Evolutionary conservation across 1,140 invertebrate genomes (phyloP), one percentile per base, ranked within the genome.

Genomic region (Rhyzopertha dominica): DNA sequence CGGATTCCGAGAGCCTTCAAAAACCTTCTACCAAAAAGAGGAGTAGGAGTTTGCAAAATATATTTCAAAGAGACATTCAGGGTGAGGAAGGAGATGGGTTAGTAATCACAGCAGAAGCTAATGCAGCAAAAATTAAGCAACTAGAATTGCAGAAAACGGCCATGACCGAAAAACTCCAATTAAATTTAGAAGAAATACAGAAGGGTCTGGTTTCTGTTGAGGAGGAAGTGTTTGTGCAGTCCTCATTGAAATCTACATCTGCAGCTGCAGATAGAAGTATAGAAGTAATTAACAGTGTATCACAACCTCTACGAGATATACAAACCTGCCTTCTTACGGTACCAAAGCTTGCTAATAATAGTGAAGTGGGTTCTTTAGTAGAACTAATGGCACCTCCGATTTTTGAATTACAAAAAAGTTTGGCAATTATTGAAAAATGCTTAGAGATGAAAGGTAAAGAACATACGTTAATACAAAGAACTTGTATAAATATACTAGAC

Each of bases 391-490:
- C 74, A 13, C 71, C 77, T 26, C 72, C 78, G 14, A 70, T 84
- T 29, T 75, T 78, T 55, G 68, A 72, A 18, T 59, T 84, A 8
- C 75, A 82, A 56, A 74, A 78, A 62, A 75, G 74, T 42, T 62
- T 84, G 17, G 71, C 75, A 25, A 68, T 82, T 5, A 73, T 83
- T 44, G 78, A 81, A 62, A 82, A 82, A 62, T 81, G 80, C 57
- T 73, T 82, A 23, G 77, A 80, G 51, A 71, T 81, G 19, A 77
- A 81, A 61, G 77, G 74, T 41, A 75, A 74, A 13, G 76, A 76
- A 10, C 76, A 74, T 42, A 81, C 79, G 2, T 61, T 82, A 14
- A 77, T 81, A 2, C 77, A 80, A 54, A 72, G 74, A 54, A 81
- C 78, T 0, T 80, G 78, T 54, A 70, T 77, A 28, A 77, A 74